Conservation (phyloP, 1,140 invertebrate species). For the Danaus plexippus region DNA sequence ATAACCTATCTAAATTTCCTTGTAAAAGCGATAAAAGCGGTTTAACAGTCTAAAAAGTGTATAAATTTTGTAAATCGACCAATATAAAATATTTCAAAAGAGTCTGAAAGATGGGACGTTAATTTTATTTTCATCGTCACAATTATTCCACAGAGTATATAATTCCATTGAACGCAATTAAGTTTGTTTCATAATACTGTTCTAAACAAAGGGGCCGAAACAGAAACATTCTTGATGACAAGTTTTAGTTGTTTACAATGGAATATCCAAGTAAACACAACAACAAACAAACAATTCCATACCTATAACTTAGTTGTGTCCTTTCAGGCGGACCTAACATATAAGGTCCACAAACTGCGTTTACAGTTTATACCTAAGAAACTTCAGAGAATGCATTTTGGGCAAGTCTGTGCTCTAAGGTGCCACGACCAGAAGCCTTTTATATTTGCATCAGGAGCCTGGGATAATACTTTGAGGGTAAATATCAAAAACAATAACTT, state of each 20-base stretch:
- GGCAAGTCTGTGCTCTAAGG: constrained; percentile 50
- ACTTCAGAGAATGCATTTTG: constrained; percentile 53
- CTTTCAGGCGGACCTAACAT: constrained; percentile 40
- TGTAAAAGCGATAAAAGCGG: too few relatives aligned
- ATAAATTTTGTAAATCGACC: too few relatives aligned
- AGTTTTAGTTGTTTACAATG: constrained; percentile 4
- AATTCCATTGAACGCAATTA: too few relatives aligned
- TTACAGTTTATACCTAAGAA: constrained; percentile 58
- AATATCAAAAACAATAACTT: not conserved
- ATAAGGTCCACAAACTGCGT: constrained; percentile 61
- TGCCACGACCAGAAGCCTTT: constrained; percentile 43
- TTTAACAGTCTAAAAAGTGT: too few relatives aligned
- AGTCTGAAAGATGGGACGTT: too few relatives aligned
- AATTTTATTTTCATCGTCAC: too few relatives aligned
- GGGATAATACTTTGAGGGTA: constrained; percentile 65
- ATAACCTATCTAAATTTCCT: too few relatives aligned
- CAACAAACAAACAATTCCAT: not conserved
- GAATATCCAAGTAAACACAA: constrained; percentile 2
- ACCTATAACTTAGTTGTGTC: constrained; percentile 3
- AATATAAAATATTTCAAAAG: too few relatives aligned
- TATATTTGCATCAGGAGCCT: constrained; percentile 52
- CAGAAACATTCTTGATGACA: constrained; percentile 6
- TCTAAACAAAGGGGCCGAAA: not conserved
- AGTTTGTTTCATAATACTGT: too few relatives aligned
- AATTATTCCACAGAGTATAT: too few relatives aligned